Percentiles rank a stretch among this genome's conserved stretches.
These are phyloP conservation scores for Alouatta palliata DNA, from an alignment of 2,113 vertebrate genomes.

Conservation along the genomic window DNA sequence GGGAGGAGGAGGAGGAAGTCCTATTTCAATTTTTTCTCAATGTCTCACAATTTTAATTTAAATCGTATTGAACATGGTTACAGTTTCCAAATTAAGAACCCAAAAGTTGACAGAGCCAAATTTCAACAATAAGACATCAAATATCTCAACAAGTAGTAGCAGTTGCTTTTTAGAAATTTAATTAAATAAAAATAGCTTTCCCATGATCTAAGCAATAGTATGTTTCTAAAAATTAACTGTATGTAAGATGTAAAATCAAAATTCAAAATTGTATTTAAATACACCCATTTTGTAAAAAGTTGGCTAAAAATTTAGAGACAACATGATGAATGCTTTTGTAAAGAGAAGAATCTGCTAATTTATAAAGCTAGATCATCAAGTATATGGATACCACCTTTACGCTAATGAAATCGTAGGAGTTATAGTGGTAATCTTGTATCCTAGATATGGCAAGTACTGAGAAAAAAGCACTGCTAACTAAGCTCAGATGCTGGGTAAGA, in stretches of 20 bases:
- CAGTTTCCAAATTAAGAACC: constrained; percentile 9
- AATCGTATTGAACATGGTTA: neutral
- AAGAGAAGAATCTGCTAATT: constrained; percentile 34
- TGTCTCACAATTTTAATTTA: constrained; percentile 47
- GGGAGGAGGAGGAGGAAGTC: neutral
- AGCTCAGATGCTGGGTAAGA: neutral
- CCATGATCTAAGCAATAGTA: neutral
- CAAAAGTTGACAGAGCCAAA: constrained; percentile 20
- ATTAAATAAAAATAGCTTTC: neutral
- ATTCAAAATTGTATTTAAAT: constrained; percentile 38
- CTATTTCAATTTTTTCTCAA: neutral
- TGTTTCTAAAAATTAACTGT: neutral
- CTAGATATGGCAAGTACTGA: neutral
- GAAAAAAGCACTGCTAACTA: neutral
- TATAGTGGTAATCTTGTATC: neutral
- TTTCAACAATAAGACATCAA: constrained; percentile 13
- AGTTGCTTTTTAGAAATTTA: neutral
- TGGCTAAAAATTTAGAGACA: neutral
- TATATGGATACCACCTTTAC: neutral
- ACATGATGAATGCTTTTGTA: neutral
- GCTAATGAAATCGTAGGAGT: neutral
- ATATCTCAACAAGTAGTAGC: neutral
- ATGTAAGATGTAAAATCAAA: constrained; percentile 12
- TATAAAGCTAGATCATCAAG: constrained; percentile 8
- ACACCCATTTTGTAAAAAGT: constrained; percentile 13